Percentiles rank a stretch among this genome's conserved stretches.
phyloP scores from a whole-genome alignment of 2,113 vertebrate species.

The Origma solitaria region DNA sequence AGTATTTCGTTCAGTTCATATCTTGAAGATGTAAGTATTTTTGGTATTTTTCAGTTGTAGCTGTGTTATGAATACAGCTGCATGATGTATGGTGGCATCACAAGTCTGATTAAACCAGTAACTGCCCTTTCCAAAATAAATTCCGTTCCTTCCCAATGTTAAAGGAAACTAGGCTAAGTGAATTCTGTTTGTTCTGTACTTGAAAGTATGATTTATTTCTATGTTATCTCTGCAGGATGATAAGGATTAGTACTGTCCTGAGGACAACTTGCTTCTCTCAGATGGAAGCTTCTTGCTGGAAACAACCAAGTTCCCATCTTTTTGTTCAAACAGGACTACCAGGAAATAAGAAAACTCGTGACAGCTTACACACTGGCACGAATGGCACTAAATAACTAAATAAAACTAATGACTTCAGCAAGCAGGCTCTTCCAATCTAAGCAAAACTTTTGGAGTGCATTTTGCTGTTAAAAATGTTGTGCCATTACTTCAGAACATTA shows the following conservation, averaged over 20 bases:
- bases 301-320: neutral
- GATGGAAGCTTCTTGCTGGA: neutral
- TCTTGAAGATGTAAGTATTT: neutral
- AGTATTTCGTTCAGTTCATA: neutral
- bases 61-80: neutral
- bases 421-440: neutral
- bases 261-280: neutral
- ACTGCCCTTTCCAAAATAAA: conserved; percentile 10
- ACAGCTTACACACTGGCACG: neutral
- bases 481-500: neutral
- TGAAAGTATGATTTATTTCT: neutral
- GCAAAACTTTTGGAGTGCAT: neutral
- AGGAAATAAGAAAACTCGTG: neutral
- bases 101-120: neutral
- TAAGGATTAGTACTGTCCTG: neutral
- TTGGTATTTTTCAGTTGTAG: neutral
- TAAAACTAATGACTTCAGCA: neutral
- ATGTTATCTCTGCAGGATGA: neutral
- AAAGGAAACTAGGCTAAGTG: neutral
- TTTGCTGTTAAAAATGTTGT: neutral
- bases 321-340: neutral
- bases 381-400: neutral
- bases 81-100: neutral
- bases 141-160: neutral
- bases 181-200: neutral